A percentile compares a stretch with the other conserved stretches of the same genome.
phyloP scores from a whole-genome alignment of 2,888 invertebrate species.

The Aethes cnicana region DNA sequence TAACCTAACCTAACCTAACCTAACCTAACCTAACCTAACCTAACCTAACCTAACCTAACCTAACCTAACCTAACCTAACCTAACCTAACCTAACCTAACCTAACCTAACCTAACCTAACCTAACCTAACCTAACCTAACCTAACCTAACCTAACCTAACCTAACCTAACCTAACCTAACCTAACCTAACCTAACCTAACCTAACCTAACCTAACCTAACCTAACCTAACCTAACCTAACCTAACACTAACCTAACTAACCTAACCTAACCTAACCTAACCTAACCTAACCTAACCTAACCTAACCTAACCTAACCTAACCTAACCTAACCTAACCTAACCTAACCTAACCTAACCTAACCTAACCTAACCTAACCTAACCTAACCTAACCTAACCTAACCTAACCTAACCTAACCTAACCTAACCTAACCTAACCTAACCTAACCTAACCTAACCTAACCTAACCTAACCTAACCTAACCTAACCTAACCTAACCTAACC shows the following conservation, averaged over 20 bases:
- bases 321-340: constrained; percentile 30
- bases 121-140: constrained; percentile 28
- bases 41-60: constrained; percentile 33
- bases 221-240: constrained; percentile 34
- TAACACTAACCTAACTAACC: constrained; percentile 27
- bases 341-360: constrained; percentile 32
- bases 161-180: constrained; percentile 27
- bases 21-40: constrained; percentile 35
- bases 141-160: constrained; percentile 30
- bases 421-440: constrained; percentile 33
- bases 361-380: constrained; percentile 29
- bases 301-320: constrained; percentile 31
- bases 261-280: constrained; percentile 32
- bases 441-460: constrained; percentile 31
- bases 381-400: constrained; percentile 30
- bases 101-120: constrained; percentile 34
- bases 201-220: constrained; percentile 33
- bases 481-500: constrained; percentile 29
- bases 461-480: constrained; percentile 32
- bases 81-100: constrained; percentile 33
- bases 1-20: constrained; percentile 8
- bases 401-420: constrained; percentile 33
- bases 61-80: constrained; percentile 35
- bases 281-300: constrained; percentile 30
- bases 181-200: constrained; percentile 29